Base-by-base conservation (phyloP, 2,113 vertebrate genomes). In the Peromyscus californicus region DNA sequence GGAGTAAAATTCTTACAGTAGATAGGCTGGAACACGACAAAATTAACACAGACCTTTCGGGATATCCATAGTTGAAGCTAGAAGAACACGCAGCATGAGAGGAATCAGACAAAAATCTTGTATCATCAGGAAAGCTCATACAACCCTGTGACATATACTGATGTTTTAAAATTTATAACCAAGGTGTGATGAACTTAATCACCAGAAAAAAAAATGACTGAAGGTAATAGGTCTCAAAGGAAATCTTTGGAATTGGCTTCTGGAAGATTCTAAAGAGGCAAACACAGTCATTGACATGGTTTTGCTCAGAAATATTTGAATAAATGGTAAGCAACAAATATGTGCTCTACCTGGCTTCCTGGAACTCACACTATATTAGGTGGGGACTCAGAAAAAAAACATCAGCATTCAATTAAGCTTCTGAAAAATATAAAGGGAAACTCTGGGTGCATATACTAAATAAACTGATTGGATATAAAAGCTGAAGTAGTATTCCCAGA, bases 381-480 rank as follows among this genome's bases (percentile, higher is more conserved):
- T 51, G 57, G 10, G 61, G 79, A n/a, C 65, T 21, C 88, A 72
- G 84, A 54, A 94, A 88, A 94, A 88, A 93, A 33, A 57, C 3
- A n/a, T 3, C 70, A 39, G 67, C 79, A 76, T 45, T 92, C 39
- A 93, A 33, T 70, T 65, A 82, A 91, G 72, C 9, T 48, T 90
- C 85, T 76, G 7, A 93, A 7, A 89, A 96, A 42, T 57, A 80
- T 75, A 79, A 96, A 31, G 12, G 24, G 85, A 94, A 82, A 65
- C 19, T 69, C 36, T 83, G 15, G 17, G 4, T 94, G 39, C 1
- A 31, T 51, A 70, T 39, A 85, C 61, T 26, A 93, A 22, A 74
- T 26, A 93, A 75, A 93, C 9, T 42, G 13, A 69, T 91, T 90
- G 70, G 8, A 11, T n/a, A 2, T 72, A 95, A 80, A 83, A 15